Percentiles rank a stretch among this genome's conserved stretches.
phyloP scores from a whole-genome alignment of 2,113 vertebrate genomes.

The Eclectus roratus region DNA sequence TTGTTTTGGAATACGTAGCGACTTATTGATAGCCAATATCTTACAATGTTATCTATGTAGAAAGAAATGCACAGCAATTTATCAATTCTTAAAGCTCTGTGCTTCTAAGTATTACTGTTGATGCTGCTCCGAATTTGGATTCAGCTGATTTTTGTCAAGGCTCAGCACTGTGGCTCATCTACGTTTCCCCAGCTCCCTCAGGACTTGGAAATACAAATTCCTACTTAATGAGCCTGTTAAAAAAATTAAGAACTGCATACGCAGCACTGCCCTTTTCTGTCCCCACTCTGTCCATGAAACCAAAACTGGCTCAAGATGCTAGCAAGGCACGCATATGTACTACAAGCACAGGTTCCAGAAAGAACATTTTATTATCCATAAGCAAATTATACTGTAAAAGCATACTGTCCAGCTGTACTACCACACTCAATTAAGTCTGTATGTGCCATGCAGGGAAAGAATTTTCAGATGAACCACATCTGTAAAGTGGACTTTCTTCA shows the following conservation, averaged over 20 bases:
- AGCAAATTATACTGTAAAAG: background rate
- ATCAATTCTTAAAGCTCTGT: background rate
- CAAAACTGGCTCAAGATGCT: background rate
- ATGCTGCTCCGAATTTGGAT: background rate
- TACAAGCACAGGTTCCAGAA: background rate
- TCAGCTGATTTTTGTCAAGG: background rate
- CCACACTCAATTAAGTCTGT: background rate
- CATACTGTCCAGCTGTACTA: background rate
- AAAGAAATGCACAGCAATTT: background rate
- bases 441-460: background rate
- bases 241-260: background rate
- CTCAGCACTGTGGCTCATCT: slow-evolving; percentile 13
- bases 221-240: background rate
- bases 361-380: background rate
- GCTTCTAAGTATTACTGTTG: background rate
- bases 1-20: background rate
- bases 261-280: background rate
- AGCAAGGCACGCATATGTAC: background rate
- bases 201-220: background rate
- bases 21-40: background rate
- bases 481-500: background rate
- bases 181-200: background rate
- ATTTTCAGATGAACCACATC: background rate
- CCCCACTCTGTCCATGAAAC: background rate
- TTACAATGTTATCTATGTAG: background rate